Evolutionary conservation across 2,888 invertebrate genomes (phyloP), one percentile per base, ranked within the genome.

Genomic region (Onchidella celtica): DNA sequence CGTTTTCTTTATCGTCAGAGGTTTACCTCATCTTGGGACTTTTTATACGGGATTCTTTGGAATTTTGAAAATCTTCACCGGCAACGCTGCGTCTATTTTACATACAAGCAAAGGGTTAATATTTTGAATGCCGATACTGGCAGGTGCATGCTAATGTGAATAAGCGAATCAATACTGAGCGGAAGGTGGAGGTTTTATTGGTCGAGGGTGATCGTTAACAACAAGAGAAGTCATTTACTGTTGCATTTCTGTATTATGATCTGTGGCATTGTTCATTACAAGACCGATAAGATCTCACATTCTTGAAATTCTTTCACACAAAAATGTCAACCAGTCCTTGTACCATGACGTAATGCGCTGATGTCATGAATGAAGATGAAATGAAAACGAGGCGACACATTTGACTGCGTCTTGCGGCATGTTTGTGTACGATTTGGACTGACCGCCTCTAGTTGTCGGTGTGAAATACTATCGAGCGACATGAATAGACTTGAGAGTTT

Each of bases 341-440:
- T n/a, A 3, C 4, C 59, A 73, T 79, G 79, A 79, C 79, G 79
- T 79, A 79, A 79, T 79, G 72, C 79, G 72, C 73, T 79, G 79
- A 79, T 72, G 79, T 79, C 79, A 79, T 79, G 79, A 79, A 72
- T 79, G 79, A 79, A 63, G 57, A 59, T 32, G 63, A 38, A 32
- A 27, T 73, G 72, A 72, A 72, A 79, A 79, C 79, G 79, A 79
- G 79, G 79, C 79, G 55, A 55, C 57, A 38, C 59, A 70, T 68
- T 34, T n/a, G 14, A 11, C 9, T 29, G 68, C 66, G 77, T 66
- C 77, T 77, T 34, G 29, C 59, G 66, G 38, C 34, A 55, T 47
- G 66, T 65, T 24, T 55, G 47, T 47, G 32, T 47, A 36, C 29
- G 47, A 72, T 47, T 47, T 72, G 27, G n/a, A 27, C 2, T 9